Conservation (phyloP, 2,113 vertebrate genomes). For the Nyctereutes procyonoides region DNA sequence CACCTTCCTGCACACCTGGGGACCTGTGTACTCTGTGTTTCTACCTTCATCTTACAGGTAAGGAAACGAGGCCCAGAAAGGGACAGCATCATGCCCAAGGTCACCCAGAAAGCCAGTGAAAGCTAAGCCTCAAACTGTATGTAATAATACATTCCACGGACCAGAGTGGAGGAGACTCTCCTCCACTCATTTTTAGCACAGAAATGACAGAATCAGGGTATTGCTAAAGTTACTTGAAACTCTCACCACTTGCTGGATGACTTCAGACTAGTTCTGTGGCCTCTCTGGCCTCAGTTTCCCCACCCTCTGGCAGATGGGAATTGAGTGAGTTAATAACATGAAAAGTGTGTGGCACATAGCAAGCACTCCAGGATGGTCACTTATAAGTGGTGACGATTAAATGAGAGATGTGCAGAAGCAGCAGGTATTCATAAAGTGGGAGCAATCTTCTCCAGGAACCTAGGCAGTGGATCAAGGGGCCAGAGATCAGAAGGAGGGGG, state of each 20-base stretch:
- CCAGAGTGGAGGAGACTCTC: background rate
- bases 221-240: background rate
- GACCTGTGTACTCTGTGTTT: background rate
- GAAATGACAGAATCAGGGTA: background rate
- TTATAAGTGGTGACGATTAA: background rate
- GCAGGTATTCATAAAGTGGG: background rate
- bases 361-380: background rate
- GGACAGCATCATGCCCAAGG: background rate
- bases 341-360: background rate
- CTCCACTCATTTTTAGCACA: background rate
- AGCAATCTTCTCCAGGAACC: background rate
- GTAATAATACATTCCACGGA: background rate
- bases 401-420: background rate
- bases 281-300: background rate
- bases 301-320: background rate
- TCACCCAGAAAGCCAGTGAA: background rate
- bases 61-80: background rate
- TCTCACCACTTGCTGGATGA: background rate
- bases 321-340: background rate
- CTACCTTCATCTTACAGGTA: background rate
- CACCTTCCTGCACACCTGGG: accelerated
- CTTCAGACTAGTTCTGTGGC: too few relatives aligned
- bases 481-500: background rate
- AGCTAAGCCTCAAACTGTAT: too few relatives aligned
- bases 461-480: background rate